Evolutionary conservation across 2,888 invertebrate genomes (phyloP).

Genomic region (Apeira syringaria): DNA sequence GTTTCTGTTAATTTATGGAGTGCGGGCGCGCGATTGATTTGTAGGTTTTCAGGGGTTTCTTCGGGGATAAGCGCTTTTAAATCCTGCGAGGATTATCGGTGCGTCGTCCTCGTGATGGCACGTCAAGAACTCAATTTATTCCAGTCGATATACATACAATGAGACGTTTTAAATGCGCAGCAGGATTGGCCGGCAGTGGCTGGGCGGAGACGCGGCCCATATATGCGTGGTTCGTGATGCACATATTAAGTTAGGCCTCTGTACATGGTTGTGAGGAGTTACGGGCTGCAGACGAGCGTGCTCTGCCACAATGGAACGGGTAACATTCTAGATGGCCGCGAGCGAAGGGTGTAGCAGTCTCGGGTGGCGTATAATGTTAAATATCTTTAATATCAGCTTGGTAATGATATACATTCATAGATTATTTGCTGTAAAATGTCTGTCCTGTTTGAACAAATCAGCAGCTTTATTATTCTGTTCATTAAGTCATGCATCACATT

Average conservation of each 20-base stretch:
- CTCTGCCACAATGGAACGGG: constrained; percentile 59
- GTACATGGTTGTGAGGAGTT: constrained; percentile 72
- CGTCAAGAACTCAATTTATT: constrained; percentile 77
- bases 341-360: constrained; percentile 31
- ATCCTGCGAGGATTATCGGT: constrained; percentile 37
- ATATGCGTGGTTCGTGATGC: constrained; percentile 79
- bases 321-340: constrained; percentile 10
- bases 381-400: constrained; percentile 43
- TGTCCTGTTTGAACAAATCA: too few relatives aligned
- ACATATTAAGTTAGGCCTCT: constrained; percentile 81
- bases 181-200: constrained; percentile 71
- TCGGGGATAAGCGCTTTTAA: constrained; percentile 35
- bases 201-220: constrained; percentile 70
- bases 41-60: constrained; percentile 69
- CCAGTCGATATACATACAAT: constrained; percentile 81
- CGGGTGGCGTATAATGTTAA: constrained; percentile 63
- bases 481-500: too few relatives aligned
- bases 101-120: constrained; percentile 38
- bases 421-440: constrained; percentile 33
- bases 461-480: too few relatives aligned
- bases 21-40: constrained; percentile 79
- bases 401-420: constrained; percentile 49
- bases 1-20: constrained; percentile 82
- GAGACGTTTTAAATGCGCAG: constrained; percentile 74
- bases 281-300: constrained; percentile 71